Evolutionary conservation across 92 coral and sea anemone genomes (phyloP), one percentile per base, ranked within the genome.

Genomic region (Phenganax subtilis): DNA sequence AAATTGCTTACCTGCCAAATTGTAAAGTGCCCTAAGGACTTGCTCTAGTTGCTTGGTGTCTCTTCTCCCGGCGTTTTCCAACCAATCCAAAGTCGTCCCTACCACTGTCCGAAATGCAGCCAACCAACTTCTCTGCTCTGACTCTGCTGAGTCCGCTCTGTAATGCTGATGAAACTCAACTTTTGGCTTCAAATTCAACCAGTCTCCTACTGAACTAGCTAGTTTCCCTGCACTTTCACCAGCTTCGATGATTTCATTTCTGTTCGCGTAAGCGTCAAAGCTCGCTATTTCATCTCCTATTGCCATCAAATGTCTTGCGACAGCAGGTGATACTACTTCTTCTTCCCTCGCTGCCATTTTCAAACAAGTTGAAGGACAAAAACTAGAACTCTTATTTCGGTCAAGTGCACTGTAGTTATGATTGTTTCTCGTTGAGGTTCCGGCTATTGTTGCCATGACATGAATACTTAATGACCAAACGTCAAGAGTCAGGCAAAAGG

Each of bases 1-100:
- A 6, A 66, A 66, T 66, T 15, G 72, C 72, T 9, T 9, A 66
- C 72, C 72, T 66, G 72, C 25, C 51, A 66, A 66, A 66, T 66
- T 66, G 31, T 66, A 66, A 11, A 66, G 16, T 16, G 47, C 72
- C 51, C 72, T 25, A 1, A 66, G 72, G 12, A 66, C 51, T 16
- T 66, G 72, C 31, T 66, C 72, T 64, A 20, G 71, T 29, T 66
- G 28, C 31, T 25, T 3, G 7, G 47, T 47, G 16, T 66, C 11
- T 12, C 12, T 66, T 25, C 20, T 37, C 31, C 72, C 72, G 20
- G 47, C 1, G 31, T 8, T 27, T 66, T 66, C 72, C 72, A 66
- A 17, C 72, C 72, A 66, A 3, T 66, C 72, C 51, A 66, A 66
- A 66, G 51, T 12, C 47, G 72, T 66, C 6, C 15, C 72, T 6